A percentile compares a stretch with the other conserved stretches of the same genome.
These are phyloP conservation scores for Lynx canadensis DNA, from an alignment of 2,113 vertebrate species.

Conservation along the genomic window DNA sequence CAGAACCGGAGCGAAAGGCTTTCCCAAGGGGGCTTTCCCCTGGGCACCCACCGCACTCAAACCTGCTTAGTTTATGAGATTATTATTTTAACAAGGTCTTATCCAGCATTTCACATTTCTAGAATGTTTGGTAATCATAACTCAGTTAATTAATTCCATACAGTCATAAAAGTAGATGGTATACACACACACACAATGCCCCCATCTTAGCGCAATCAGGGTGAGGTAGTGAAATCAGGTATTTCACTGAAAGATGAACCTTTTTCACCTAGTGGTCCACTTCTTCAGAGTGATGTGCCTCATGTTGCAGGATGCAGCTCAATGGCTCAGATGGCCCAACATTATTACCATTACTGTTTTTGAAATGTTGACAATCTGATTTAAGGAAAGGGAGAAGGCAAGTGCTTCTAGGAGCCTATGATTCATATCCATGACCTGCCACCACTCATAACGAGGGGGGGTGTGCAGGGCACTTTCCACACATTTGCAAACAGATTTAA, in stretches of 20 bases:
- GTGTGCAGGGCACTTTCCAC: constrained; percentile 74
- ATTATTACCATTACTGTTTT: neutral
- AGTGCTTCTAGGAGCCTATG: constrained; percentile 38
- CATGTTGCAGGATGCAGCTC: neutral
- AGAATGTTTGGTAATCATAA: neutral
- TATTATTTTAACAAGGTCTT: neutral
- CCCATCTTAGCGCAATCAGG: fast-evolving
- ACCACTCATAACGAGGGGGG: constrained; percentile 68
- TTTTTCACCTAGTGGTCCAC: neutral
- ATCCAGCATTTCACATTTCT: neutral
- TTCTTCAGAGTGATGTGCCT: neutral
- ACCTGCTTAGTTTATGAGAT: neutral
- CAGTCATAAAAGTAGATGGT: neutral
- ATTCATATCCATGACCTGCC: constrained; percentile 63
- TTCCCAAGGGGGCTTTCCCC: neutral
- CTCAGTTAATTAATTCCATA: neutral
- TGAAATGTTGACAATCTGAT: neutral
- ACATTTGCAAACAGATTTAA: constrained; percentile 85
- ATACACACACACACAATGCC: no score
- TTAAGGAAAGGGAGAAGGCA: neutral
- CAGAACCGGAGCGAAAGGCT: neutral
- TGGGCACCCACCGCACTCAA: neutral
- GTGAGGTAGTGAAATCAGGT: no score
- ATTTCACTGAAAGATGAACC: neutral
- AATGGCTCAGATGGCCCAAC: neutral